Percentiles rank a stretch among this genome's conserved stretches.
Evolutionary conservation across 2,113 vertebrate genomes (phyloP).

Genomic region (Eupsittula cactorum): DNA sequence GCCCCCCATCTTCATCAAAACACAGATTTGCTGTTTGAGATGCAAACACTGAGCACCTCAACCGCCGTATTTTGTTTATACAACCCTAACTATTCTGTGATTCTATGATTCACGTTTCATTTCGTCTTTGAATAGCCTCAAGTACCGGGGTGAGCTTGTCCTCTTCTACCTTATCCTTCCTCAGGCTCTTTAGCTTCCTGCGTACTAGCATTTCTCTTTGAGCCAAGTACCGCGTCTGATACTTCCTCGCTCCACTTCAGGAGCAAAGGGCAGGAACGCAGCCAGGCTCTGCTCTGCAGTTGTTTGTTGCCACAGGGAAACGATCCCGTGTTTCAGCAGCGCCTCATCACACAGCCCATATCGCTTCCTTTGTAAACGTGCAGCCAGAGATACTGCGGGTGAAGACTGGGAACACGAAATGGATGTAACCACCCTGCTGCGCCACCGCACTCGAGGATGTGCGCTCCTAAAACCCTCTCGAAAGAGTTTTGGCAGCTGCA

Average conservation of each 20-base stretch:
- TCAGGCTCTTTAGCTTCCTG: not conserved
- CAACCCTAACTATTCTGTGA: too few species aligned
- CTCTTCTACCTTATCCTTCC: not conserved
- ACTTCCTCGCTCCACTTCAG: not conserved
- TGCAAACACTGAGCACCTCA: too few species aligned
- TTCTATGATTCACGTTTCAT: too few species aligned
- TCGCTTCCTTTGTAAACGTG: fast-evolving
- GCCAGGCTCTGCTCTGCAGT: not conserved
- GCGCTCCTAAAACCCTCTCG: too few species aligned
- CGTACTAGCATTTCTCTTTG: not conserved
- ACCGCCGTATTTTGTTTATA: not conserved
- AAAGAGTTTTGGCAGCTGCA: too few species aligned
- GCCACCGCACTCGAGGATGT: not conserved
- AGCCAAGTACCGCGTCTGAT: not conserved
- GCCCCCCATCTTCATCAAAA: too few species aligned
- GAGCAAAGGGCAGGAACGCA: not conserved
- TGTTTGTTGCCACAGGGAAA: not conserved
- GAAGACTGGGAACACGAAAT: too few species aligned
- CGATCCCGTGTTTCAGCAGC: not conserved
- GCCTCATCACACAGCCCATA: not conserved
- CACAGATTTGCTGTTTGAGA: too few species aligned
- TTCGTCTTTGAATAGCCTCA: not conserved
- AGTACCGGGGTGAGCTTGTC: not conserved
- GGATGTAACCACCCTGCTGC: too few species aligned
- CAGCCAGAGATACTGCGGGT: not conserved